Evolutionary conservation across 2,888 invertebrate species (phyloP), one percentile per base, ranked within the genome.

Genomic region (Amphipyra tragopoginis): DNA sequence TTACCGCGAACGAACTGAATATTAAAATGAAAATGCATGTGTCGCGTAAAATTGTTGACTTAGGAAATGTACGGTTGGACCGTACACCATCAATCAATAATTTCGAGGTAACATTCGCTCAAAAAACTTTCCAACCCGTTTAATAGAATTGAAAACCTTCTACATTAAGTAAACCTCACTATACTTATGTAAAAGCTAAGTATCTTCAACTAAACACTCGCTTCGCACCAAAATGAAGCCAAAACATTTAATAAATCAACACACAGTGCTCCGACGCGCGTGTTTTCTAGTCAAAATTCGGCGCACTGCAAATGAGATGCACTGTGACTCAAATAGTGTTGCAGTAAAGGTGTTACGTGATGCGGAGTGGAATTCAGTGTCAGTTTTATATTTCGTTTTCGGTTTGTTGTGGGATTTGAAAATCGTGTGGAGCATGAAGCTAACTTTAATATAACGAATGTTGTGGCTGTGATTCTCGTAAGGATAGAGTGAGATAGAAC

Each of bases 261-360:
- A 40, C 64, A 59, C 60, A 43, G 43, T 54, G 53, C 26, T 54
- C 36, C 21, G 9, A 44, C 5, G 3, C 29, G 40, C 15, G 11
- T 13, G 26, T 38, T 38, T 43, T 42, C 47, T 21, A 50, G 72
- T 9, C 61, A 61, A 61, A 65, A 71, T 49, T 60, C 33, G 29
- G 14, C 36, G 49, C 29, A 38, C 26, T 26, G 49, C 47, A 65
- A 65, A 71, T 70, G 65, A 65, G 53, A 60, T 71, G 61, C 60
- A 42, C 40, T 26, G 51, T 8, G 66, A 53, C 57, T 49, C 57
- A 54, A 57, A 60, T 51, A 47, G 68, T 57, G 39, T 48, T 13
- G 45, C 56, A 50, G 58, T 70, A 55, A 64, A 43, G 47, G 50
- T 36, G 47, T 64, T 69, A 70, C 39, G 49, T n/a, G 48, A 33